These are phyloP conservation scores for Nomada fucata DNA, from an alignment of 2,888 invertebrate species.

Conservation along the genomic window DNA sequence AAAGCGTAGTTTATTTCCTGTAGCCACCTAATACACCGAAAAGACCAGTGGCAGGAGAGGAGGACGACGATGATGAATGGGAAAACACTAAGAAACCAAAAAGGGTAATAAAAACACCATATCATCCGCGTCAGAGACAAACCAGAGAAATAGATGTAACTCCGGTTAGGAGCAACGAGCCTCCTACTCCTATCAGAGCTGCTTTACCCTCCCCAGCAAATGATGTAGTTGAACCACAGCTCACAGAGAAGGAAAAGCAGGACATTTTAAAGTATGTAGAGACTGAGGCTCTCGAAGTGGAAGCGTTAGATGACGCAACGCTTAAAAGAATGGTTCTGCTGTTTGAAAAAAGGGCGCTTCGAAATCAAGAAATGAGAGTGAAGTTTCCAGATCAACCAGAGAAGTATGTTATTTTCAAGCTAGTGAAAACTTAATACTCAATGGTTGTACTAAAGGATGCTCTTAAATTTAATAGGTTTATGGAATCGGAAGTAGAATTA, in stretches of 20 bases:
- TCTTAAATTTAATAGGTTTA: constrained; percentile 87
- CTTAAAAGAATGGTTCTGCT: constrained; percentile 95
- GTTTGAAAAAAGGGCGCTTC: constrained; percentile 97
- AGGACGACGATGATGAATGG: constrained; percentile 88
- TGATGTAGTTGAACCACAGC: constrained; percentile 86
- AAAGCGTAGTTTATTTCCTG: not conserved
- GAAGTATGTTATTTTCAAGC: constrained; percentile 85
- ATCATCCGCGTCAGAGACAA: constrained; percentile 83
- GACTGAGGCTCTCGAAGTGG: constrained; percentile 92
- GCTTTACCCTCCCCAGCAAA: constrained; percentile 86
- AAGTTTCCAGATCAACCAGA: constrained; percentile 98
- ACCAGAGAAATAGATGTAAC: constrained; percentile 74
- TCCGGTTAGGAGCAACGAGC: constrained; percentile 71
- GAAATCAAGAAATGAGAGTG: constrained; percentile 98
- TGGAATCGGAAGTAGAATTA: constrained; percentile 98
- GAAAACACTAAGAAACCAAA: constrained; percentile 86
- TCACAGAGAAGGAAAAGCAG: constrained; percentile 90
- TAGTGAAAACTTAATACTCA: constrained; percentile 5
- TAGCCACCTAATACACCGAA: constrained; percentile 94
- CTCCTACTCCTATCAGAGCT: constrained; percentile 78
- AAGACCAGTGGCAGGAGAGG: constrained; percentile 88
- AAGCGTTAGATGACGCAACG: constrained; percentile 93
- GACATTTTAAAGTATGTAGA: constrained; percentile 94
- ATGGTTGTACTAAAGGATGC: not conserved
- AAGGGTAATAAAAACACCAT: constrained; percentile 85